Base-by-base conservation (phyloP, 2,888 invertebrate genomes). In the Blomia tropicalis region DNA sequence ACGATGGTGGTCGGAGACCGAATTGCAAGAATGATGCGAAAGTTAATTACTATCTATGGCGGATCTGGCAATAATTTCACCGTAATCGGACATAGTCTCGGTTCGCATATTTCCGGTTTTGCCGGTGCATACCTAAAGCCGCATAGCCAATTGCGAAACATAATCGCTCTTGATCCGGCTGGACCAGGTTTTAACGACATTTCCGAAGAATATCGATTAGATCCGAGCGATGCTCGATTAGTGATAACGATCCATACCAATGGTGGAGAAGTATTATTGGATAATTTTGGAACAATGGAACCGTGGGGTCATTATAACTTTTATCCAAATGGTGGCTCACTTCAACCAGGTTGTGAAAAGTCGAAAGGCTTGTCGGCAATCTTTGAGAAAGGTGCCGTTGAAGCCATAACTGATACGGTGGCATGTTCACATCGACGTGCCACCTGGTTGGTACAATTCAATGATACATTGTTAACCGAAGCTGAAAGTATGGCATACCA, bases 11-110 rank as follows among this genome's bases (percentile, higher is more conserved):
- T 62, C 23, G 62, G 62, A 11, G 62, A 58, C 19, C 32, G 43
- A 36, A 32, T 58, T 1, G 62, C 58, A 4, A 19, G 25, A 25
- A 41, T 58, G 11, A 62, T 62, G 14, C 22, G 29, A 14, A 30
- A 53, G 1, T 31, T 62, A 4, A 27, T n/a, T 29, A 43, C 29
- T 19, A 47, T 62, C 7, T 58, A 58, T 11, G 43, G 44, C 11
- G 43, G 25, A 5, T 58, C 31, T 22, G 25, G 43, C 2, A 31
- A 44, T 4, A 29, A 58, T 25, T 30, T 62, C 17, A 44, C 58
- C 4, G 30, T 62, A 2, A 51, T 62, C 11, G 62, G 62, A 11
- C 62, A 62, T 22, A 62, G 62, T 62, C 32, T 62, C n/a, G 62
- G 62, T 25, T 43, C 62, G 17, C 62, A 62, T 25, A 30, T 47